These are phyloP conservation scores for Halichondria panicea DNA, from an alignment of 37 sponge, comb jelly and placozoan genomes.

Conservation along the genomic window DNA sequence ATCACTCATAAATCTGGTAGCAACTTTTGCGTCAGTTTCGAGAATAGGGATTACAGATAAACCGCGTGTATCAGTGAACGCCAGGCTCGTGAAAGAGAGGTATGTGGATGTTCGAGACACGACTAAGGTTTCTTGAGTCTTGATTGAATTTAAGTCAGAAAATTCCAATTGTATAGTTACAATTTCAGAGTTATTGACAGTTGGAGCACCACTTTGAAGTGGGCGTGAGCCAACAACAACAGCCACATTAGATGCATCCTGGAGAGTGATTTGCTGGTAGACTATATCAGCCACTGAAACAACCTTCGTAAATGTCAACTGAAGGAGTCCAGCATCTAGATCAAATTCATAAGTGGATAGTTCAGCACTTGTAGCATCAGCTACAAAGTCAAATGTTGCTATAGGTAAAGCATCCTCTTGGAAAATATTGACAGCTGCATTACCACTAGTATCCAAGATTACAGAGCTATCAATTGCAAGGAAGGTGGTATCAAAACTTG, in stretches of 20 bases:
- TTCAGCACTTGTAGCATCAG: constrained; percentile 55
- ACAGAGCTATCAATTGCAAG: constrained; percentile 31
- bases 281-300: constrained; percentile 51
- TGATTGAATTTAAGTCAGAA: constrained; percentile 73
- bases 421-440: constrained; percentile 26
- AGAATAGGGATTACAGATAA: constrained; percentile 23
- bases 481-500: constrained; percentile 48
- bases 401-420: constrained; percentile 36
- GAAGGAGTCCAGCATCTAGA: constrained; percentile 66
- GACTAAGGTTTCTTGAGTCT: constrained; percentile 49
- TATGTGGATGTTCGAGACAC: constrained; percentile 37
- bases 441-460: constrained; percentile 63
- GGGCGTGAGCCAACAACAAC: constrained; percentile 11
- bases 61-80: constrained; percentile 50
- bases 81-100: constrained; percentile 42
- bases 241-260: constrained; percentile 9
- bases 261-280: constrained; percentile 58
- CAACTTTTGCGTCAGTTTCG: constrained; percentile 36
- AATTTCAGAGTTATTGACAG: constrained; percentile 42
- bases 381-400: constrained; percentile 18
- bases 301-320: constrained; percentile 75
- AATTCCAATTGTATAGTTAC: constrained; percentile 37
- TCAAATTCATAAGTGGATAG: constrained; percentile 66
- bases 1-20: constrained; percentile 51
- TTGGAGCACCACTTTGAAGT: constrained; percentile 53